A percentile compares a stretch with the other conserved stretches of the same genome.
These are phyloP conservation scores for Apus apus DNA, from an alignment of 2,113 vertebrate genomes.

Conservation along the genomic window DNA sequence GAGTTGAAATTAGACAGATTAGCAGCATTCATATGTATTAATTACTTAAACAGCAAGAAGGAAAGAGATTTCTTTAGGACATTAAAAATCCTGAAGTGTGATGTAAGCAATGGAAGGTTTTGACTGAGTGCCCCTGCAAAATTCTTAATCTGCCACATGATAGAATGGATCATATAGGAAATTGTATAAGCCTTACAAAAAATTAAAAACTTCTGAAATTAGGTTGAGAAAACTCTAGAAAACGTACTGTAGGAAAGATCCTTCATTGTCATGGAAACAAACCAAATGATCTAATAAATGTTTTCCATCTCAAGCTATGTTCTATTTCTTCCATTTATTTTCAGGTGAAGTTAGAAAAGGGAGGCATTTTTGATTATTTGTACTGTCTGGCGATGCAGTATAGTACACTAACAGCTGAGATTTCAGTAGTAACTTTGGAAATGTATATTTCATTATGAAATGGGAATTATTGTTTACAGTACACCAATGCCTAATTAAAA, in stretches of 20 bases:
- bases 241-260: not conserved
- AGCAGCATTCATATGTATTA: not conserved
- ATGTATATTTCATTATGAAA: not conserved
- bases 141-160: not conserved
- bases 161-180: not conserved
- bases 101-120: not conserved
- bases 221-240: constrained; percentile 32
- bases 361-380: not conserved
- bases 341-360: constrained; percentile 7
- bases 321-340: constrained; percentile 5
- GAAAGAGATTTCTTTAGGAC: not conserved
- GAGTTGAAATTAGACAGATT: not conserved
- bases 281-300: constrained; percentile 20
- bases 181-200: not conserved
- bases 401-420: not conserved
- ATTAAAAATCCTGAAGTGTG: not conserved
- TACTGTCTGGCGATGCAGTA: not conserved
- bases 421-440: not conserved
- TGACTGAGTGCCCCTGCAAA: not conserved
- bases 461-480: not conserved
- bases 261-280: constrained; percentile 65
- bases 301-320: constrained; percentile 2
- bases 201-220: not conserved
- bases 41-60: not conserved
- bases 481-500: not conserved